Evolutionary conservation across 1,140 invertebrate genomes (phyloP).

Genomic region (Triops cancriformis): DNA sequence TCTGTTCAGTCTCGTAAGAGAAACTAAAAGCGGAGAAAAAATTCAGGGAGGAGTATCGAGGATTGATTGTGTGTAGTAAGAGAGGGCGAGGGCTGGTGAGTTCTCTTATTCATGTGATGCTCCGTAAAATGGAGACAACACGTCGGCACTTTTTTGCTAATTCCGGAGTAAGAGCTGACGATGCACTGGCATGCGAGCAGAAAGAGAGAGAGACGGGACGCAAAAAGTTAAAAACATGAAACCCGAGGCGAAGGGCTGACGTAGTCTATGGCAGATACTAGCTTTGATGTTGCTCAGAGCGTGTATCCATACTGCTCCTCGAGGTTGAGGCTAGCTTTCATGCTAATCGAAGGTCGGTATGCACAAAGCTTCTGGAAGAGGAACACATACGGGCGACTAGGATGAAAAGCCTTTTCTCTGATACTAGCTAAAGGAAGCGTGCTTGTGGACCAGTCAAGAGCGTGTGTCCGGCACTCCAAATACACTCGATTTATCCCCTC

Average conservation of each 20-base stretch:
- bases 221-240: background rate
- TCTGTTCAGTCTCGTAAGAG: background rate
- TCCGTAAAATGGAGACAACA: background rate
- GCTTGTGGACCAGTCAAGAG: background rate
- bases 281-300: background rate
- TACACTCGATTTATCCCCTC: too few species aligned
- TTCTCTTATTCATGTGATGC: background rate
- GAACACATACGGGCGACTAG: background rate
- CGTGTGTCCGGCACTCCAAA: background rate
- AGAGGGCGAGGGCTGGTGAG: background rate
- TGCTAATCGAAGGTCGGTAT: slow-evolving; percentile 8
- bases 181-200: background rate
- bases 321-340: background rate
- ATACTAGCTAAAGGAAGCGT: background rate
- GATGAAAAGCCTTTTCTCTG: background rate
- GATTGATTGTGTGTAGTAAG: background rate
- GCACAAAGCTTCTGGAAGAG: background rate
- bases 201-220: too few species aligned
- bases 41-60: background rate
- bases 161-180: background rate
- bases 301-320: background rate
- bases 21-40: background rate
- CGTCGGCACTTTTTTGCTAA: background rate
- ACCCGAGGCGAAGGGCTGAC: background rate
- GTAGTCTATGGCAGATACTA: background rate